Conservation (phyloP, 2,113 vertebrate species). For the Anoura caudifer region DNA sequence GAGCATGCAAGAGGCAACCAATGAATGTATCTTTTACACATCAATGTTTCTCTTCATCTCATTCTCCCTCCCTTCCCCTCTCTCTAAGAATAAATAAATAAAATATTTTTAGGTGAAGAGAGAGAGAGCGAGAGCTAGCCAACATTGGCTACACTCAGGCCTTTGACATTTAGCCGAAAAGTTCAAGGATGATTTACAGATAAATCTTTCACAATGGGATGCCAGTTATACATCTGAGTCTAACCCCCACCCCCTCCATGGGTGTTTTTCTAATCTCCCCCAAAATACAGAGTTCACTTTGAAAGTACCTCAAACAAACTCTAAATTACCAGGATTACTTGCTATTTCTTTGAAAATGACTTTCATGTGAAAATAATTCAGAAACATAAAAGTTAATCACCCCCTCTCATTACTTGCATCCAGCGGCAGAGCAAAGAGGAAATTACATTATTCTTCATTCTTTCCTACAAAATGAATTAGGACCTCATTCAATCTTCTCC, state of each 20-base stretch:
- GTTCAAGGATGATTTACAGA: constrained; percentile 39
- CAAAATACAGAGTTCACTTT: constrained; percentile 45
- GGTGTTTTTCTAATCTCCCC: constrained; percentile 15
- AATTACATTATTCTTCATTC: constrained; percentile 62
- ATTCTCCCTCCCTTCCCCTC: too few species aligned
- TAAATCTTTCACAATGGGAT: constrained; percentile 25
- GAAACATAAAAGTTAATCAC: constrained; percentile 64
- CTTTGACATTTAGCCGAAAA: constrained; percentile 26
- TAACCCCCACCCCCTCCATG: background rate
- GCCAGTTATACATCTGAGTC: background rate
- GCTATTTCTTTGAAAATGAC: constrained; percentile 60
- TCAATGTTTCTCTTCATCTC: too few species aligned
- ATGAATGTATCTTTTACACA: too few species aligned
- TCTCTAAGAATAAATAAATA: too few species aligned
- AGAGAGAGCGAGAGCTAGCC: background rate
- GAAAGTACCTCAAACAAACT: constrained; percentile 45
- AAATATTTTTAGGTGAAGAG: background rate
- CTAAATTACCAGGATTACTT: constrained; percentile 55
- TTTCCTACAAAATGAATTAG: constrained; percentile 52
- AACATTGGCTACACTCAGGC: background rate
- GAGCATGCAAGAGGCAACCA: too few species aligned
- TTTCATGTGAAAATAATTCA: constrained; percentile 68
- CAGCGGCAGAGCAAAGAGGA: constrained; percentile 37
- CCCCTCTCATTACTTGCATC: constrained; percentile 59
- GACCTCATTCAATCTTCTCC: constrained; percentile 17